Conservation (phyloP, 1,140 invertebrate species). For the Neodiprion lecontei region DNA sequence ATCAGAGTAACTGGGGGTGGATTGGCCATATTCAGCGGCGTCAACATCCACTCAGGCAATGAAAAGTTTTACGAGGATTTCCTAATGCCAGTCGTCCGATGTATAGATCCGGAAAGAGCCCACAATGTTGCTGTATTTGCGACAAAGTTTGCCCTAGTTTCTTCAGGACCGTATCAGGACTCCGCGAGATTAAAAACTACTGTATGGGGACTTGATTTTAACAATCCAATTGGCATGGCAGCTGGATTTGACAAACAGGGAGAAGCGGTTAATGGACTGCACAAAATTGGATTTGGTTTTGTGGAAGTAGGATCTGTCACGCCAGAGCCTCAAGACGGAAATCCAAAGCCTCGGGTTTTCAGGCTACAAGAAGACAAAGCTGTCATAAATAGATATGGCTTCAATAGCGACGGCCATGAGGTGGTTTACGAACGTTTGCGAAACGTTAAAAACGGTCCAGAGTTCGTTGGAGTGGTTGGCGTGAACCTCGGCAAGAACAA, state of each 20-base stretch:
- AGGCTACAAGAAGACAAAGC: constrained; percentile 83
- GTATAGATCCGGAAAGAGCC: constrained; percentile 77
- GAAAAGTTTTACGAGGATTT: constrained; percentile 79
- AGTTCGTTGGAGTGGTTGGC: constrained; percentile 74
- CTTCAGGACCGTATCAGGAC: constrained; percentile 66
- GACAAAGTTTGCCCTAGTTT: constrained; percentile 78
- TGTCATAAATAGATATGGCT: constrained; percentile 96
- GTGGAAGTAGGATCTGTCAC: constrained; percentile 96
- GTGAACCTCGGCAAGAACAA: constrained; percentile 98
- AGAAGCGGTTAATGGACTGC: constrained; percentile 84
- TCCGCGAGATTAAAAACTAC: constrained; percentile 68
- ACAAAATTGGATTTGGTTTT: constrained; percentile 91
- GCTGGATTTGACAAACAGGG: constrained; percentile 99
- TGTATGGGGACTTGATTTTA: constrained; percentile 76
- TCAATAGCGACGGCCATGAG: constrained; percentile 95
- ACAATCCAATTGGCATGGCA: constrained; percentile 93
- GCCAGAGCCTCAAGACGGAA: constrained; percentile 89
- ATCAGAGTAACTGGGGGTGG: constrained; percentile 56
- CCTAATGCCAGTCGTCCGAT: constrained; percentile 73
- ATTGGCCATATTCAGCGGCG: constrained; percentile 65
- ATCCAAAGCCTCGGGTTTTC: constrained; percentile 92
- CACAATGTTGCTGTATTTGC: constrained; percentile 78
- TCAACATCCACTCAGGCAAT: constrained; percentile 73
- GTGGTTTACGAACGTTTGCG: constrained; percentile 71
- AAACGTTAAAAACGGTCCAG: constrained; percentile 60